Evolutionary conservation across 2,888 invertebrate species (phyloP), one percentile per base, ranked within the genome.

Genomic region (Raillietiella orientalis): DNA sequence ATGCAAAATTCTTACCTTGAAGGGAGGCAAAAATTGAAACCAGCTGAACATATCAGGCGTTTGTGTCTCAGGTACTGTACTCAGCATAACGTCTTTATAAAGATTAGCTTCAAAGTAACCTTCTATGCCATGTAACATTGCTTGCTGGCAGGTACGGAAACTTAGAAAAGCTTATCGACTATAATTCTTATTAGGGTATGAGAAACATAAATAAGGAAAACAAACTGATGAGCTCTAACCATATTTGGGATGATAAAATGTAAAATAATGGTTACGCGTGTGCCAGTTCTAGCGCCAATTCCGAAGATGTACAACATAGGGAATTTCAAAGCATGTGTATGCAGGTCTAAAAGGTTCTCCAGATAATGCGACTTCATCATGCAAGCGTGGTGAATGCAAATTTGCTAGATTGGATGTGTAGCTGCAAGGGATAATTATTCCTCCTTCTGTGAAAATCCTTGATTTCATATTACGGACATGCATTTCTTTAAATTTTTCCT

Each of bases 1-100:
- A n/a, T n/a, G n/a, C n/a, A n/a, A n/a, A n/a, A n/a, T n/a, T 27
- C 47, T 48, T 50, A 71, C 74, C 49, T 58, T 56, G 23, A 82
- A 58, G 5, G 93, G 90, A 42, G 93, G 82, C 38, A 71, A 71
- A 34, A 87, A 72, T 4, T 93, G 87, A 45, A 93, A 96, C 96
- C 96, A 96, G 32, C 82, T 82, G 39, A 82, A 71, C 79, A 96
- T 79, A 36, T 74, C 75, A 2, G 58, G 56, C 11, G 84, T 77
- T 43, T 79, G 74, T 2, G 72, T 72, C 23, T 59, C 55, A 2
- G 93, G 90, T 37, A 71, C 63, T 39, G 79, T 90, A 45, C 90
- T 90, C 24, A 96, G 52, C 37, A 50, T 60, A 28, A 84, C 60
- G 38, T 74, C 62, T 32, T 67, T 69, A 46, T 72, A 90, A 10